Evolutionary conservation across 2,113 vertebrate species (phyloP).

Genomic region (Chrysochloris asiatica): DNA sequence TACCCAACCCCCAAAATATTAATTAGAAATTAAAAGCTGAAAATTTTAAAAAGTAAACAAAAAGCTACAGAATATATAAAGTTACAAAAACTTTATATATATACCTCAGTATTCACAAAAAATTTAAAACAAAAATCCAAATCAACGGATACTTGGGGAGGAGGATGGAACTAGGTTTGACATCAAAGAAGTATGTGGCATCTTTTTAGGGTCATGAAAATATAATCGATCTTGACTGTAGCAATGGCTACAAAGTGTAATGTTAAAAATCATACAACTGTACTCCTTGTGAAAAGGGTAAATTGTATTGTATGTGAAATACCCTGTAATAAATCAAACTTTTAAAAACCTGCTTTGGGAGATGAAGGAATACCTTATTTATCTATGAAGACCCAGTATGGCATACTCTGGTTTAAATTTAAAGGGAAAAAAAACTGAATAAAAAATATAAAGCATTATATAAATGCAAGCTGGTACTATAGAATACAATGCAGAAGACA

Average conservation of each 20-base stretch:
- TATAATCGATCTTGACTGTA: background rate
- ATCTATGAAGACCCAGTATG: background rate
- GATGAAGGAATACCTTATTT: background rate
- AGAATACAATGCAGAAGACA: background rate
- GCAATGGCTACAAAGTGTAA: background rate
- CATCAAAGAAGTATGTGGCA: background rate
- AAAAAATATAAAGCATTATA: background rate
- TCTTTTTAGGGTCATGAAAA: background rate
- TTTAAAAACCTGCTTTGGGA: background rate
- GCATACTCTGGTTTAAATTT: background rate
- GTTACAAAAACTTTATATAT: background rate
- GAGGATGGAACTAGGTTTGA: background rate
- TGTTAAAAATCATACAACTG: background rate
- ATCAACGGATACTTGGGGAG: background rate
- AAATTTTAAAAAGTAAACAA: background rate
- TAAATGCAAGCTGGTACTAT: background rate
- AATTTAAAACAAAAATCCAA: background rate
- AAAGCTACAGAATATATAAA: background rate
- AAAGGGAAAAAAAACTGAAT: background rate
- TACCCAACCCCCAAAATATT: no score
- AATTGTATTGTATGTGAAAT: background rate
- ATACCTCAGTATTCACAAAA: background rate
- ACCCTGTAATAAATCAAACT: background rate
- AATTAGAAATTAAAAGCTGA: background rate
- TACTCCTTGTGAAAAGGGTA: background rate